Base-by-base conservation (phyloP, 2,113 vertebrate genomes). In the Thymallus thymallus region DNA sequence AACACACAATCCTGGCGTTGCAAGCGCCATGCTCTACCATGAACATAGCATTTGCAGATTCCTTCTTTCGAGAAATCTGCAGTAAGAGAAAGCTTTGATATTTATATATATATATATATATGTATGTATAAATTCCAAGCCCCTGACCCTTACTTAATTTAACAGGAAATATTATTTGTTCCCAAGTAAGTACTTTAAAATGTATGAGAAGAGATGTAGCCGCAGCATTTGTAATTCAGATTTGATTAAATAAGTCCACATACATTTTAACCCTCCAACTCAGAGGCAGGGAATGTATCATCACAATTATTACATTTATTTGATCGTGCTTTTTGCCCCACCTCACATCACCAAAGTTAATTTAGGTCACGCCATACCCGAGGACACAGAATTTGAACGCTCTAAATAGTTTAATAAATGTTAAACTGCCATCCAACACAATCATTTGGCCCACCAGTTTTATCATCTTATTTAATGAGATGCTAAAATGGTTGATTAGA, bases 351-450 rank as follows among this genome's bases (percentile, higher is more conserved):
- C 58, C 60, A 74, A 63, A 76, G 29, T 71, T 77, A 69, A 87
- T 88, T 65, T 77, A 65, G 82, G 85, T 85, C 85, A 87, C 48
- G 10, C 2, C 70, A 62, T 76, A 65, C 77, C 82, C 74, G 69
- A 74, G 78, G 81, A 79, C 69, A 69, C 14, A n/a, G 24, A 46
- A 82, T 79, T 77, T 84, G 72, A 77, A 71, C 70, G 35, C 35
- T 51, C 71, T 73, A 62, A 73, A 69, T 80, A 66, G 63, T 72
- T 62, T 60, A 73, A 74, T 80, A 71, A 71, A 82, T 76, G 66
- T 70, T 66, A 51, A 76, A 68, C 62, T 56, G 62, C 64, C 48
- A 68, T 67, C 29, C 22, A 73, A 68, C 41, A 23, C 66, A 45
- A 72, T 72, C 3, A 73, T 64, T 64, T 46, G 32, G 12, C 41